These are phyloP conservation scores for Listronotus bonariensis DNA, from an alignment of 1,140 invertebrate species.

Conservation along the genomic window DNA sequence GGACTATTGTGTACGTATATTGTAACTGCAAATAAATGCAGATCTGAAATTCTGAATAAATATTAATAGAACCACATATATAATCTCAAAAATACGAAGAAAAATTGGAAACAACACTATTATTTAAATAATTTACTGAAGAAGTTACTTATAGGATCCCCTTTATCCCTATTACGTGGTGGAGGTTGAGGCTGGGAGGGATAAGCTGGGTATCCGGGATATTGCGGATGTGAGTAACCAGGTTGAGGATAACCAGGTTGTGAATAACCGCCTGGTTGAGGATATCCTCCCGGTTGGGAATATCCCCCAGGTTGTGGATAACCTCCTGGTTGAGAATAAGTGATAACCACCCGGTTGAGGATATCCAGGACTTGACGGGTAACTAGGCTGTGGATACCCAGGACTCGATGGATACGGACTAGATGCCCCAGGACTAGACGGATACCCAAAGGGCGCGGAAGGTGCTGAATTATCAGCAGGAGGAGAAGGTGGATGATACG, in stretches of 20 bases:
- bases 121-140: conserved; percentile 47
- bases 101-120: neutral
- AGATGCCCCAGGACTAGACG: conserved; percentile 24
- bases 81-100: no score
- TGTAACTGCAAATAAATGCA: no score
- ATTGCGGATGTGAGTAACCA: conserved; percentile 35
- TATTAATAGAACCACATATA: no score
- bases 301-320: conserved; percentile 29
- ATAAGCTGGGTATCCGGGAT: conserved; percentile 38
- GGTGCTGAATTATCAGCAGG: conserved; percentile 25
- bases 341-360: conserved; percentile 38
- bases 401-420: conserved; percentile 25
- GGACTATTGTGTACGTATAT: no score
- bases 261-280: conserved; percentile 38
- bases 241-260: conserved; percentile 34
- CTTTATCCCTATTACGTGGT: conserved; percentile 23
- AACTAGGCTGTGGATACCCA: neutral
- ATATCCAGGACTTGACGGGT: conserved; percentile 26
- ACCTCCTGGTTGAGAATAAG: conserved; percentile 31
- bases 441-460: conserved; percentile 27
- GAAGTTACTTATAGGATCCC: conserved; percentile 47
- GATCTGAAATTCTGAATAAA: no score
- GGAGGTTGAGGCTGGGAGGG: conserved; percentile 19
- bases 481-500: conserved; percentile 42
- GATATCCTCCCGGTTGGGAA: conserved; percentile 30